phyloP scores from a whole-genome alignment of 1,140 invertebrate species.

The Brachionus paranguensis region DNA sequence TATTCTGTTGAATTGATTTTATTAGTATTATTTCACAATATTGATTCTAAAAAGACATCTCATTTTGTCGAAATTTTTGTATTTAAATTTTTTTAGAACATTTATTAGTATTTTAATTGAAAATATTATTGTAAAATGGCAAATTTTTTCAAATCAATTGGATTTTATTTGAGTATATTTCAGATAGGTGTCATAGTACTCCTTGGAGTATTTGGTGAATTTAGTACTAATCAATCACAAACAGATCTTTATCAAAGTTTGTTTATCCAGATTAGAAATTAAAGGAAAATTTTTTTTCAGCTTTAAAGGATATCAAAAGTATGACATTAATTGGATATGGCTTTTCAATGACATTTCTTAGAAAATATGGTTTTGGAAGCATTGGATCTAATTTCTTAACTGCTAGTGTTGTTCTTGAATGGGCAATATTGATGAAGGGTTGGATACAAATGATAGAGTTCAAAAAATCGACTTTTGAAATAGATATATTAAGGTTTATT shows the following conservation, averaged over 20 bases:
- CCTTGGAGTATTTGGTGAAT: not conserved
- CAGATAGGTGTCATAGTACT: not conserved
- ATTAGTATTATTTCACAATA: too few relatives aligned
- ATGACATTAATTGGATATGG: slow-evolving; percentile 93
- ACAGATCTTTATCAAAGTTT: not conserved
- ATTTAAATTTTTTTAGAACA: not conserved
- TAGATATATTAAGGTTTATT: slow-evolving; percentile 42
- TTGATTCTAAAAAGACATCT: too few relatives aligned
- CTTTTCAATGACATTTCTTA: slow-evolving; percentile 85
- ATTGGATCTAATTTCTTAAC: slow-evolving; percentile 42
- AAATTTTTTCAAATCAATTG: not conserved
- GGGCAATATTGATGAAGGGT: slow-evolving; percentile 41
- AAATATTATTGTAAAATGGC: not conserved
- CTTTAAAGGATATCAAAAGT: slow-evolving; percentile 57
- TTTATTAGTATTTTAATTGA: not conserved
- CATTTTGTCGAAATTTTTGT: not conserved
- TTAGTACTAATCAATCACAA: not conserved
- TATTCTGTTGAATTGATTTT: too few relatives aligned
- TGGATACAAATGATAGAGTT: slow-evolving; percentile 41
- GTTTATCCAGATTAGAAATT: not conserved
- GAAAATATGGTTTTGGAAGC: slow-evolving; percentile 63
- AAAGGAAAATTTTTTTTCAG: not conserved
- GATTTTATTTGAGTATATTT: not conserved
- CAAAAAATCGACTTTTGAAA: slow-evolving; percentile 42
- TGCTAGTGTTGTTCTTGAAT: slow-evolving; percentile 42